These are phyloP conservation scores for Sinocyclocheilus anshuiensis DNA, from an alignment of 2,113 vertebrate species.

Conservation along the genomic window DNA sequence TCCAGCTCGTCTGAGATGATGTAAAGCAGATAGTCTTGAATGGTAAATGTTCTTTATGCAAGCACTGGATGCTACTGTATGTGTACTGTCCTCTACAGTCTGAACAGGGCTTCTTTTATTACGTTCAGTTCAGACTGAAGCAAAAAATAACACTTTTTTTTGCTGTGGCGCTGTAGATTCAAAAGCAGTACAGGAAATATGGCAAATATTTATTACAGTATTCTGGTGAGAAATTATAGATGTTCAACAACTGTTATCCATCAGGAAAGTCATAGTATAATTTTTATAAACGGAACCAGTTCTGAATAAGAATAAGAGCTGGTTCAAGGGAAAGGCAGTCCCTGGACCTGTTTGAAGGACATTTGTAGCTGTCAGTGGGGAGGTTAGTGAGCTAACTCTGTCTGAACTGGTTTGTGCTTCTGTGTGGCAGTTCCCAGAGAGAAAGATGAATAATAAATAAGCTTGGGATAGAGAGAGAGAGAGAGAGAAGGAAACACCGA, in stretches of 20 bases:
- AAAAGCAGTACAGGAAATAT: too few species aligned
- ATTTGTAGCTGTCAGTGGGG: slow-evolving; percentile 15
- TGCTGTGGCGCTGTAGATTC: too few species aligned
- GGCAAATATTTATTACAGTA: too few species aligned
- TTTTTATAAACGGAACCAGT: too few species aligned
- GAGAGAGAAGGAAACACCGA: background rate
- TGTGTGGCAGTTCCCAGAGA: slow-evolving; percentile 10
- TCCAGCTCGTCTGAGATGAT: slow-evolving; percentile 1
- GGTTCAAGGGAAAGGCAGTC: background rate
- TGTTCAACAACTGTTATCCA: too few species aligned
- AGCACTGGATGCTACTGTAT: background rate
- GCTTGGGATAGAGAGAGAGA: slow-evolving; percentile 17
- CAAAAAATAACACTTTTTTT: background rate
- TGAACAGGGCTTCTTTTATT: too few species aligned
- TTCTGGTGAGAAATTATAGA: too few species aligned
- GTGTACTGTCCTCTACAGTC: background rate
- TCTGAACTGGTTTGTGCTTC: slow-evolving; percentile 10
- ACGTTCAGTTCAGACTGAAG: background rate
- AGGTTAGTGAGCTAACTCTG: slow-evolving; percentile 2
- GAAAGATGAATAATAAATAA: slow-evolving; percentile 33
- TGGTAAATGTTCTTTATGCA: background rate
- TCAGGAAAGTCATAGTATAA: too few species aligned
- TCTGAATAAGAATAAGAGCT: too few species aligned
- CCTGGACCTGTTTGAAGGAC: background rate
- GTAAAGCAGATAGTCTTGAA: slow-evolving; percentile 25